Evolutionary conservation across 2,113 vertebrate species (phyloP), one percentile per base, ranked within the genome.

Genomic region (Campylomormyrus numenius): DNA sequence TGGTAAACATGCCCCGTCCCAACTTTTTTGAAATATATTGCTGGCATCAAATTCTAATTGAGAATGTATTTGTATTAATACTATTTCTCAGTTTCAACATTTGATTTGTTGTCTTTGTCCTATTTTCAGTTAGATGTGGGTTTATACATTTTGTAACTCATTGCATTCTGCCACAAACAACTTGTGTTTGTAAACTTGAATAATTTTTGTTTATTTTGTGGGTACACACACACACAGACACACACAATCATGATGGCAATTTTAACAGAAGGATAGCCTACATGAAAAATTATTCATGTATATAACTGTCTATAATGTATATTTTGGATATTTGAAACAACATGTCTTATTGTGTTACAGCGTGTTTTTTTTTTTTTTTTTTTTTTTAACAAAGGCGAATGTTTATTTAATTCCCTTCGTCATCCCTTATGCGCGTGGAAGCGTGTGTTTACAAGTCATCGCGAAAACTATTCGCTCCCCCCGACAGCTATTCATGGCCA

Each of bases 401-500:
- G 45, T 88, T 66, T 27, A n/a, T 46, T 24, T 49, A 31, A 46
- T 46, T 31, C 46, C 42, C 15, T 31, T 48, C 3, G 13, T 48
- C 49, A 21, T n/a, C 52, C 80, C 17, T 62, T 39, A 80, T 3
- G 27, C 52, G 9, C 85, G 56, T 46, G 50, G 24, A 46, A 53
- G 42, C n/a, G 5, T 89, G 83, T 48, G 52, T 90, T 90, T 53
- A 58, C 86, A 85, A 88, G 52, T 27, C 48, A 50, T 35, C 27
- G 49, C 31, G 19, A 49, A 90, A 88, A 88, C 45, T 70, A 74
- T 70, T 74, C 48, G 88, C 42, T 31, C 21, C 62, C 88, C 48
- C 58, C n/a, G 13, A 62, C 89, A 90, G 56, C 39, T 88, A 88
- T 90, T 90, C 88, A 58, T 15, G 31, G 77, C 88, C 88, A 58